Percentiles rank a stretch among this genome's conserved stretches.
Evolutionary conservation across 2,113 vertebrate genomes (phyloP).

Genomic region (Nothocercus nigrocapillus): DNA sequence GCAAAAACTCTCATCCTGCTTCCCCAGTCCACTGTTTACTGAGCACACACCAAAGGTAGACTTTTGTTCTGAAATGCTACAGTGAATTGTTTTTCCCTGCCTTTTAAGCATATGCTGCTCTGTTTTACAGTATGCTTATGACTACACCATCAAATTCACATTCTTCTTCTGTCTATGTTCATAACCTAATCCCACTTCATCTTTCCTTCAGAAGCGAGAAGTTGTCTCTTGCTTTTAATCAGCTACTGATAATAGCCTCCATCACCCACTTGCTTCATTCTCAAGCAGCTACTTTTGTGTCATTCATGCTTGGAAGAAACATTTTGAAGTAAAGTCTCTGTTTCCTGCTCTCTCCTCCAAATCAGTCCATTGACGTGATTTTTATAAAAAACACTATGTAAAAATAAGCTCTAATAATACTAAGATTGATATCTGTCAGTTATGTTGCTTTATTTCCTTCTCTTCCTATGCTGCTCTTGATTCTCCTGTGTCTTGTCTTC

Average conservation of each 20-base stretch:
- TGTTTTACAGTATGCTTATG: background rate
- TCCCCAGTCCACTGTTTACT: background rate
- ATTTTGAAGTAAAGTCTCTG: background rate
- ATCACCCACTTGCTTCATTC: conserved; percentile 39
- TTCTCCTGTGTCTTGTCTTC: background rate
- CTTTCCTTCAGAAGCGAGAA: conserved; percentile 38
- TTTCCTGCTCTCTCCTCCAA: background rate
- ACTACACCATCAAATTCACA: conserved; percentile 16
- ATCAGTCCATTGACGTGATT: background rate
- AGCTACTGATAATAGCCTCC: conserved; percentile 1
- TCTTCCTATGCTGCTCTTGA: background rate
- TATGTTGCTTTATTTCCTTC: background rate
- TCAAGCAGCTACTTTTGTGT: conserved; percentile 23
- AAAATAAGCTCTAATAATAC: conserved; percentile 11
- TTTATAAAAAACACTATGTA: background rate
- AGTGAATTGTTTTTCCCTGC: background rate
- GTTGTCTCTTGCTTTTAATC: conserved; percentile 45
- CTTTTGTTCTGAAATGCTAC: background rate
- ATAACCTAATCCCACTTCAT: conserved; percentile 49
- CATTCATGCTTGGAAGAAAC: background rate
- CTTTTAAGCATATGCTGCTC: background rate
- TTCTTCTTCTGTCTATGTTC: conserved; percentile 28
- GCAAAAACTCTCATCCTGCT: background rate
- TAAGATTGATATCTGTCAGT: background rate
- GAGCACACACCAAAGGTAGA: background rate